Evolutionary conservation across 2,888 invertebrate species (phyloP).

Genomic region (Sarcophaga variegata): DNA sequence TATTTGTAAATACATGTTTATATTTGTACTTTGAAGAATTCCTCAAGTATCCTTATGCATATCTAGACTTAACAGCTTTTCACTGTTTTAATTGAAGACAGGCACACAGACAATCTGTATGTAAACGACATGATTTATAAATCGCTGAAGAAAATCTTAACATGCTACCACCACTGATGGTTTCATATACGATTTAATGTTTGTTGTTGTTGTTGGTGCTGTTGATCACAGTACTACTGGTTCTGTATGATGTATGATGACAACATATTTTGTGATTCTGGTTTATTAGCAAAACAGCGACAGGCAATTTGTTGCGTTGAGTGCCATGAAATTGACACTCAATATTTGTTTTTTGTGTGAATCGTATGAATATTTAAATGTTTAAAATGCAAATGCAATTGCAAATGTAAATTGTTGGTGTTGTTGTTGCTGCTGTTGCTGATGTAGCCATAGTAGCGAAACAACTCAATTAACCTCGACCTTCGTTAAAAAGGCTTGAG

Average conservation of each 20-base stretch:
- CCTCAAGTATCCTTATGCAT: too few relatives aligned
- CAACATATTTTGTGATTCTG: slow-evolving; percentile 34
- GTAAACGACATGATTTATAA: too few relatives aligned
- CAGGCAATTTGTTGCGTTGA: slow-evolving; percentile 60
- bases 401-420: slow-evolving; percentile 57
- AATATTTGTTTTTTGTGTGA: slow-evolving; percentile 63
- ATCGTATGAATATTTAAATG: slow-evolving; percentile 58
- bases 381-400: slow-evolving; percentile 50
- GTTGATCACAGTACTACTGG: slow-evolving; percentile 27
- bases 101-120: too few relatives aligned
- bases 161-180: neutral
- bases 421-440: slow-evolving; percentile 5
- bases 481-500: slow-evolving; percentile 73
- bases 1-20: too few relatives aligned
- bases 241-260: neutral
- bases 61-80: too few relatives aligned
- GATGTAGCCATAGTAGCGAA: slow-evolving; percentile 71
- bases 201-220: neutral
- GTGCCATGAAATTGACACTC: slow-evolving; percentile 69
- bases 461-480: slow-evolving; percentile 81
- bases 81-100: too few relatives aligned
- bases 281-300: slow-evolving; percentile 48
- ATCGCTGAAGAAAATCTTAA: neutral
- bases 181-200: neutral
- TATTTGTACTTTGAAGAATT: too few relatives aligned